Percentiles rank a stretch among this genome's conserved stretches.
Conservation (phyloP, 2,888 invertebrate genomes). For the Leptinotarsa juncta region DNA sequence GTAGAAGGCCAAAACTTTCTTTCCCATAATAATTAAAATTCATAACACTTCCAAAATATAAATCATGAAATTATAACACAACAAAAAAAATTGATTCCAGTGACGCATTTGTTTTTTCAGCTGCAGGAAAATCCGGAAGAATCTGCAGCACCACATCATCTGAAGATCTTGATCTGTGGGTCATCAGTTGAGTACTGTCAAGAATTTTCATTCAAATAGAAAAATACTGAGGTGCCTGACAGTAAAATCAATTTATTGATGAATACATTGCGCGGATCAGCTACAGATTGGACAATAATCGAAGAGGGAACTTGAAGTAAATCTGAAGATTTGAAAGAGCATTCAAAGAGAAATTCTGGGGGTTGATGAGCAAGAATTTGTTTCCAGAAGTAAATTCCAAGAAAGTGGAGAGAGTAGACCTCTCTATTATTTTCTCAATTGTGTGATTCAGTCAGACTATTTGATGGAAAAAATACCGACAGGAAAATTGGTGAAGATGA, state of each 20-base stretch:
- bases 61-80: no score
- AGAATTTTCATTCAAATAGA: background rate
- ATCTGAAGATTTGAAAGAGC: background rate
- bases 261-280: slow-evolving; percentile 1
- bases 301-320: background rate
- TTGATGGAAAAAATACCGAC: background rate
- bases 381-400: background rate
- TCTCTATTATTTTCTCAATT: background rate
- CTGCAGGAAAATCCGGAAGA: no score
- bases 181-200: no score
- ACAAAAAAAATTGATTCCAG: no score
- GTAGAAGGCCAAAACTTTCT: no score
- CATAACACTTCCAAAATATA: no score
- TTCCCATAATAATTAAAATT: no score
- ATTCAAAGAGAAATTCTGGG: background rate
- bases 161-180: no score
- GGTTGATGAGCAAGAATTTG: slow-evolving; percentile 8
- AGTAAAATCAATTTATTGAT: background rate
- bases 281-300: background rate
- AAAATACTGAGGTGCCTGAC: slow-evolving; percentile 23
- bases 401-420: background rate
- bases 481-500: background rate
- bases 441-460: background rate
- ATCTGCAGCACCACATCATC: no score
- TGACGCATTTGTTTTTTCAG: no score